Evolutionary conservation across 2,113 vertebrate genomes (phyloP).

Genomic region (Leiothrix lutea): DNA sequence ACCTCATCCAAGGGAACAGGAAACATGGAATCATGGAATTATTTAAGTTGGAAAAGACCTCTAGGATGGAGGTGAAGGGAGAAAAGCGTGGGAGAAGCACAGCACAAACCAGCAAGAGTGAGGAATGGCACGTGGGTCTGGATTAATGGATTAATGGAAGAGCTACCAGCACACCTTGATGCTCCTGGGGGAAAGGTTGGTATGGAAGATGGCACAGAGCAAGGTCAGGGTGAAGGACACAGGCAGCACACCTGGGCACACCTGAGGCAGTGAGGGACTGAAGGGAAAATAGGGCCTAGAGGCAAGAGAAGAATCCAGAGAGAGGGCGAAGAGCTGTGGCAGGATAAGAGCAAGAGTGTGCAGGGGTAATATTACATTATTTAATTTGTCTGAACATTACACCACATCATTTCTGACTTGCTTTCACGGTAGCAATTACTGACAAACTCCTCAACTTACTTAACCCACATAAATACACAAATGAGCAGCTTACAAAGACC

Average conservation of each 20-base stretch:
- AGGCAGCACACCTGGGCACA: not conserved
- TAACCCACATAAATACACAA: not conserved
- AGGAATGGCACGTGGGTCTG: accelerated
- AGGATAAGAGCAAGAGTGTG: not conserved
- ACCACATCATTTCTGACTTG: not conserved
- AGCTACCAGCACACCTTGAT: not conserved
- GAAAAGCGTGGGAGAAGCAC: not conserved
- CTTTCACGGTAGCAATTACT: not conserved
- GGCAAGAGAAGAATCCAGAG: not conserved
- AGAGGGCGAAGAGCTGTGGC: not conserved
- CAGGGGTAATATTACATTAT: not conserved
- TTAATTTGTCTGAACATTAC: not conserved
- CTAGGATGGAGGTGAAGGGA: not conserved
- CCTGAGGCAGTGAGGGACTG: not conserved
- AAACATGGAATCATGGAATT: not conserved
- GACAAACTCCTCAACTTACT: not conserved
- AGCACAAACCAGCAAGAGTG: not conserved
- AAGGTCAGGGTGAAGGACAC: not conserved
- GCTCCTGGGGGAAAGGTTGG: not conserved
- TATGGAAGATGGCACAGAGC: not conserved
- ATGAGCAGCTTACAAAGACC: not conserved
- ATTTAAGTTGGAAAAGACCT: not conserved
- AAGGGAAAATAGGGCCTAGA: not conserved
- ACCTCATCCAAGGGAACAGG: not conserved
- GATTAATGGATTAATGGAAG: too few relatives aligned